Evolutionary conservation across 2,888 invertebrate species (phyloP), one percentile per base, ranked within the genome.

Genomic region (Rhopalosiphum nymphaeae): DNA sequence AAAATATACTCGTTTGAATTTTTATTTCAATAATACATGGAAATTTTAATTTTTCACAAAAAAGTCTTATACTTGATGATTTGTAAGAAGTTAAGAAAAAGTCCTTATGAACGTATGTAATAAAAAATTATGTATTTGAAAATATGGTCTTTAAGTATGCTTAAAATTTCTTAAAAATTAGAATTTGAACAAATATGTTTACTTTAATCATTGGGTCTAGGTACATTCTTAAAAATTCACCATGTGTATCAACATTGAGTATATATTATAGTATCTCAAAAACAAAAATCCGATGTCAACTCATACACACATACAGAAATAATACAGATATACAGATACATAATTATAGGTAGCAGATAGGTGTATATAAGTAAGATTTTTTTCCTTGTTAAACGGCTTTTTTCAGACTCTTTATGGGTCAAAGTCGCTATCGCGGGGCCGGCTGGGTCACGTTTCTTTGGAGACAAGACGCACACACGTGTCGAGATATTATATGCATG

Each of bases 381-480:
- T n/a, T 56, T 44, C 26, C 44, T 89, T 25, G 61, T 89, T 44
- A 61, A 67, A 91, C 49, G 49, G 49, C 36, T 91, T 78, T 91
- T 85, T 46, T 91, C 56, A 36, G 7, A 3, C 5, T n/a, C 42
- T 86, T 86, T 86, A 94, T 61, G 90, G 93, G 90, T 93, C 93
- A 93, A 89, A 89, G 89, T 53, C 67, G 46, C 53, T 61, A 93
- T 90, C 90, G 46, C 56, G 57, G 93, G 89, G 90, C 49, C 93
- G 85, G 84, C n/a, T 86, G 67, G 91, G 94, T 94, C 94, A 94
- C 94, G 93, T 94, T 94, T 86, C 90, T 86, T 49, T 61, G 86
- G 89, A 78, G 56, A 93, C 57, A 84, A 78, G 9, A 84, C 36
- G 11, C 56, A 42, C 56, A n/a, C 53, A 16, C 26, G 26, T 13